These are phyloP conservation scores for Bujurquina vittata DNA, from an alignment of 2,113 vertebrate genomes.

Conservation along the genomic window DNA sequence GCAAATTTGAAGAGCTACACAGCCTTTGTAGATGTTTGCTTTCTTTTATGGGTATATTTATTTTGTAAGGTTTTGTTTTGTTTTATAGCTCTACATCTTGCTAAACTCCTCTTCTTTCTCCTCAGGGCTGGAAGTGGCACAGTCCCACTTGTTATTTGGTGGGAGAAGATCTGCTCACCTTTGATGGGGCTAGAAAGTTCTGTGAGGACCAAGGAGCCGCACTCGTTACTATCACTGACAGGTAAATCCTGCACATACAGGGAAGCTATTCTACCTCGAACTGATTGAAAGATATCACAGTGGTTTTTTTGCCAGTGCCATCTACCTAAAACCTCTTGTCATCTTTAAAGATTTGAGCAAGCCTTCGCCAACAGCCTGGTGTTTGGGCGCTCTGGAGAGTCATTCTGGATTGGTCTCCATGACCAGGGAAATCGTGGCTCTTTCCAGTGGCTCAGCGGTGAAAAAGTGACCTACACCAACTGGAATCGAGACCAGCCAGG, in stretches of 20 bases:
- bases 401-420: slow-evolving; percentile 91
- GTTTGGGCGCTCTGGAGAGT: slow-evolving; percentile 86
- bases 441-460: slow-evolving; percentile 90
- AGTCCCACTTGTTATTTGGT: slow-evolving; percentile 95
- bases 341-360: slow-evolving; percentile 88
- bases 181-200: slow-evolving; percentile 84
- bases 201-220: slow-evolving; percentile 83
- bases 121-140: slow-evolving; percentile 97
- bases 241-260: slow-evolving; percentile 65
- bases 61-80: background rate
- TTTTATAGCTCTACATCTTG: background rate
- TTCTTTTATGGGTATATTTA: background rate
- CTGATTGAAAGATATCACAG: background rate
- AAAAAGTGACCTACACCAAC: slow-evolving; percentile 90
- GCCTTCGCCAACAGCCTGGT: slow-evolving; percentile 93
- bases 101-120: background rate
- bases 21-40: background rate
- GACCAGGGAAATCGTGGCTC: slow-evolving; percentile 82
- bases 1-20: background rate
- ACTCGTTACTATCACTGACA: slow-evolving; percentile 90
- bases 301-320: background rate
- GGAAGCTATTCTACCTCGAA: background rate
- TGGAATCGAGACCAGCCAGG: slow-evolving; percentile 96
- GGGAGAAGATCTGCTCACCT: slow-evolving; percentile 86
- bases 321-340: background rate